A percentile compares a stretch with the other conserved stretches of the same genome.
Evolutionary conservation across 2,888 invertebrate species (phyloP).

Genomic region (Hyalella azteca): DNA sequence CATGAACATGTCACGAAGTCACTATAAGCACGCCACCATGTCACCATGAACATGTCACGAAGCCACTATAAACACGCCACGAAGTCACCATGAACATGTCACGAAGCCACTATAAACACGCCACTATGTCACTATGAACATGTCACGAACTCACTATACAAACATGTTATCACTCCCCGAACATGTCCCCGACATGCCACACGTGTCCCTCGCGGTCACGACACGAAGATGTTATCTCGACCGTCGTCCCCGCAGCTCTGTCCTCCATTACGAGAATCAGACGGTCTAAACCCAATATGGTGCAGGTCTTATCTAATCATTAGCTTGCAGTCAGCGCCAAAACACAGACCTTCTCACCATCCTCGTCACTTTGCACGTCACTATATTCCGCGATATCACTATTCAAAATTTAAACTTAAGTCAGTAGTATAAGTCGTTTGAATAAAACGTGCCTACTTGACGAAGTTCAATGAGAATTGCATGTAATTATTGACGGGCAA

Average conservation of each 20-base stretch:
- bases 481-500: constrained; percentile 18
- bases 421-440: too few species aligned
- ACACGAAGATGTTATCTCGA: constrained; percentile 14
- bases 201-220: background rate
- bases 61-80: too few species aligned
- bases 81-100: too few species aligned
- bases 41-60: too few species aligned
- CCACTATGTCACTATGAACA: too few species aligned
- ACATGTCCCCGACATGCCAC: background rate
- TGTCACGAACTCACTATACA: too few species aligned
- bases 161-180: background rate
- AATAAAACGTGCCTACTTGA: constrained; percentile 24
- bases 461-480: constrained; percentile 25
- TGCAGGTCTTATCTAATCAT: constrained; percentile 58
- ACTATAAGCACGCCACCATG: too few species aligned
- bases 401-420: too few species aligned
- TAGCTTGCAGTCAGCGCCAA: constrained; percentile 43
- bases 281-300: constrained; percentile 58
- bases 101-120: too few species aligned
- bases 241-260: constrained; percentile 45
- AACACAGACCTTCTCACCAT: background rate
- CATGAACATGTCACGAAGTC: too few species aligned
- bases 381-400: background rate
- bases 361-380: background rate
- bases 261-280: constrained; percentile 58